Evolutionary conservation across 2,797 vertebrate species (phyloP).

Genomic region (Carduelis carduelis): DNA sequence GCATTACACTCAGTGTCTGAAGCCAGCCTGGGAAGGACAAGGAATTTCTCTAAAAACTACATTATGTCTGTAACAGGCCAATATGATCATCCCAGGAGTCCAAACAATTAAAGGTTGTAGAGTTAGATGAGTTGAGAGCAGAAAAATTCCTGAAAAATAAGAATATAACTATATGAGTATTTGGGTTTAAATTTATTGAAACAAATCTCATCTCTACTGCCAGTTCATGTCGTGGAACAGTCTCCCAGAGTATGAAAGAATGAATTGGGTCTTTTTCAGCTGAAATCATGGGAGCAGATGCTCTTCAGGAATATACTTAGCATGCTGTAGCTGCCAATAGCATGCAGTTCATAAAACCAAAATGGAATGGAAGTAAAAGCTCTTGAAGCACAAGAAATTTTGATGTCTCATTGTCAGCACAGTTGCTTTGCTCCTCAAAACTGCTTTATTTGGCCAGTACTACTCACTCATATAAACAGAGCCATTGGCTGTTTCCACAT

Average conservation of each 20-base stretch:
- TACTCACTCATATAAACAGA: not conserved
- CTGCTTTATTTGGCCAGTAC: not conserved
- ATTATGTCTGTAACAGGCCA: not conserved
- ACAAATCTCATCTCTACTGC: not conserved
- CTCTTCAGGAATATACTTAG: not conserved
- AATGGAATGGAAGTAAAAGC: not conserved
- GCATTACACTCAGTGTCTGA: not conserved
- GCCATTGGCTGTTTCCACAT: not conserved
- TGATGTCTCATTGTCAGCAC: not conserved
- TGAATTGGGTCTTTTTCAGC: not conserved
- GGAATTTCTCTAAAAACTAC: not conserved
- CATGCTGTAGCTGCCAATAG: not conserved
- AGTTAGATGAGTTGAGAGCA: not conserved
- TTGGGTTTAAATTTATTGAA: not conserved
- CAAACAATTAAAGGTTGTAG: not conserved
- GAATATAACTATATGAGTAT: not conserved
- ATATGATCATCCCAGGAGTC: not conserved
- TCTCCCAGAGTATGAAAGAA: not conserved
- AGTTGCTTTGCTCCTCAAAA: not conserved
- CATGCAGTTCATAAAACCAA: not conserved
- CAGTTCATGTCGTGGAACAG: not conserved
- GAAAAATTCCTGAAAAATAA: not conserved
- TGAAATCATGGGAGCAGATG: not conserved
- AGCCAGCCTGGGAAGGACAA: not conserved
- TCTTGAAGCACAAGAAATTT: not conserved